Base-by-base conservation (phyloP, 2,797 vertebrate genomes). In the Helostoma temminkii region DNA sequence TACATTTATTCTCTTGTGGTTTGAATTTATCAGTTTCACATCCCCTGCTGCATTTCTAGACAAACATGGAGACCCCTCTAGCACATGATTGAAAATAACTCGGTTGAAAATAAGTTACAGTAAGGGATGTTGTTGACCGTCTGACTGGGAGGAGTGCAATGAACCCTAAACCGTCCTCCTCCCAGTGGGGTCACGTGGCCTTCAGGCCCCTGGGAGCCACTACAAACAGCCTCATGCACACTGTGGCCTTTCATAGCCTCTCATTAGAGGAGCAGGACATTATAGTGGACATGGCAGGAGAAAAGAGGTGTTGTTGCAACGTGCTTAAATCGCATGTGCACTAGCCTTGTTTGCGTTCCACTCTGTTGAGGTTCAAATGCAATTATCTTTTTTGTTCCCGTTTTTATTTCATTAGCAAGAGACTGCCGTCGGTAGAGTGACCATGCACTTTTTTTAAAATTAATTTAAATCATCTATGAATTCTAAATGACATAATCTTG, bases 201-300 rank as follows among this genome's bases (percentile, higher is more conserved):
- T 60, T 73, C 37, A 22, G 80, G 56, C 71, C 52, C 74, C 71
- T 63, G 75, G 58, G 69, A 82, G 74, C 48, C 45, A 6, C 63
- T 26, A 43, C 81, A 71, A 60, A 83, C 74, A 67, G 42, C 45
- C 62, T 63, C 59, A 52, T 12, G 14, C 63, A 88, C 88, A 90
- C 79, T 86, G 82, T 41, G 18, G 82, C 78, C 88, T 88, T 90
- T 90, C 89, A 90, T 56, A 48, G 75, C 19, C 6, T 71, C 54
- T 74, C 64, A 67, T 86, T 83, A 78, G 66, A 80, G 65, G 48
- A 18, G 22, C 59, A 58, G 83, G 83, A 81, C 78, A 73, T 80
- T 66, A 72, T 16, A 45, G 65, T 55, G 42, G 76, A 83, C 68
- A 37, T 18, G 8, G 69, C 59, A 63, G 57, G 71, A 77, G 75